A percentile compares a stretch with the other conserved stretches of the same genome.
These are phyloP conservation scores for Lasioglossum oenotherae DNA, from an alignment of 2,888 invertebrate genomes.

Conservation along the genomic window DNA sequence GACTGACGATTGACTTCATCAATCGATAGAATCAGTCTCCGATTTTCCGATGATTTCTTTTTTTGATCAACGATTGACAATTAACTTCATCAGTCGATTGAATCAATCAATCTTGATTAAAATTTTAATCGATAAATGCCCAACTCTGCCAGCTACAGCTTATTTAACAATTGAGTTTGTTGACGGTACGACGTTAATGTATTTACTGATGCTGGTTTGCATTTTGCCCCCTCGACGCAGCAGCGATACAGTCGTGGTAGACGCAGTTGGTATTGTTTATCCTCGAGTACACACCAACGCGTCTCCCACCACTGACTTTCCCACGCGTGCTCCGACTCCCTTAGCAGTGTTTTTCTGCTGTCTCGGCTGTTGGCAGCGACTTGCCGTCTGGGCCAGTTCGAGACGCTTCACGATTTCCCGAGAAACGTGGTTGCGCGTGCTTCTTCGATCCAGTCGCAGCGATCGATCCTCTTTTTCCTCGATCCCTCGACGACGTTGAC, in stretches of 20 bases:
- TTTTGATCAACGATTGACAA: too few relatives aligned
- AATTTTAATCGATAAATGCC: too few relatives aligned
- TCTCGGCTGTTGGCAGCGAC: slow-evolving; percentile 69
- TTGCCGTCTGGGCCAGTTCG: slow-evolving; percentile 75
- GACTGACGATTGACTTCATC: too few relatives aligned
- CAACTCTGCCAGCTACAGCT: too few relatives aligned
- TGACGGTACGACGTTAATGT: background rate
- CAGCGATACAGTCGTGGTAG: slow-evolving; percentile 14
- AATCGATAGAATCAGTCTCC: too few relatives aligned
- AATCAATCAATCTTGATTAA: too few relatives aligned
- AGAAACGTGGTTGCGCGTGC: slow-evolving; percentile 53
- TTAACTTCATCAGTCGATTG: too few relatives aligned
- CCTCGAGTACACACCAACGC: slow-evolving; percentile 45
- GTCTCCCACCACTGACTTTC: slow-evolving; percentile 78
- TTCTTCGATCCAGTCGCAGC: slow-evolving; percentile 27
- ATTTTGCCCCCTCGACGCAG: slow-evolving; percentile 8
- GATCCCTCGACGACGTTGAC: background rate
- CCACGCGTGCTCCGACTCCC: slow-evolving; percentile 76
- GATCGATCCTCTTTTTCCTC: slow-evolving; percentile 52
- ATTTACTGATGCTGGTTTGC: background rate
- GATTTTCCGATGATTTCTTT: too few relatives aligned
- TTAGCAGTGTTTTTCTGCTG: slow-evolving; percentile 69
- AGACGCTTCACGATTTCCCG: slow-evolving; percentile 57
- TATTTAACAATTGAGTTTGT: too few relatives aligned
- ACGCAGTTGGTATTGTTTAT: slow-evolving; percentile 48